These are phyloP conservation scores for Sinosuthora webbiana DNA, from an alignment of 2,113 vertebrate genomes.

Conservation along the genomic window DNA sequence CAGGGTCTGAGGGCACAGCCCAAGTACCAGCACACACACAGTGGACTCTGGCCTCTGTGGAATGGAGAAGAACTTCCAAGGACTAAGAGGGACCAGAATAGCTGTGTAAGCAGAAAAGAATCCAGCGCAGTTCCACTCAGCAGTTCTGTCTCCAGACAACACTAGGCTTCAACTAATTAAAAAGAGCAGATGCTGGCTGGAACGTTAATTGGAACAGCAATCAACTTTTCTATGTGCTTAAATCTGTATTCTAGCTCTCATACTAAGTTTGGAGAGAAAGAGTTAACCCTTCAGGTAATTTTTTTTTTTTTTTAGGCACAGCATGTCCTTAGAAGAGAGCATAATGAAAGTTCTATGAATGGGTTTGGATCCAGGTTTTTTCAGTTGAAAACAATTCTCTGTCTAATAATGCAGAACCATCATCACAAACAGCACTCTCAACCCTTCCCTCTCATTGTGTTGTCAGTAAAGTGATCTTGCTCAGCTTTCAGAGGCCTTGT, in stretches of 20 bases:
- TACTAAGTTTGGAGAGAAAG: neutral
- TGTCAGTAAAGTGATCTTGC: constrained; percentile 21
- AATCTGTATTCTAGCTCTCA: neutral
- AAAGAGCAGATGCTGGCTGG: constrained; percentile 36
- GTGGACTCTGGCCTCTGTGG: neutral
- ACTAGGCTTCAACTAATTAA: constrained; percentile 20
- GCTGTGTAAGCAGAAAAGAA: constrained; percentile 10
- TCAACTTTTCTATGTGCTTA: neutral
- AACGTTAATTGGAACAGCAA: neutral
- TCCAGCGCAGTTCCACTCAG: neutral
- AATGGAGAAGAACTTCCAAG: neutral
- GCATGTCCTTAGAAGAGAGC: neutral
- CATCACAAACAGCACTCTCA: neutral
- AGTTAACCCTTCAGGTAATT: neutral
- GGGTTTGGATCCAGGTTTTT: neutral
- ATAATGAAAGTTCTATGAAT: neutral
- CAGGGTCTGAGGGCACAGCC: neutral
- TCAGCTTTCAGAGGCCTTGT: neutral
- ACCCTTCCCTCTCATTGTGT: neutral
- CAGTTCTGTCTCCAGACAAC: neutral
- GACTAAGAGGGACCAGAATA: neutral
- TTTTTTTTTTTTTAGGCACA: neutral
- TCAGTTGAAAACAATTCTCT: neutral
- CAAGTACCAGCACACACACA: neutral
- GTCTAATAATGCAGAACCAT: neutral